A percentile compares a stretch with the other conserved stretches of the same genome.
Conservation (phyloP, 2,888 invertebrate species). For the Eurois occulta region DNA sequence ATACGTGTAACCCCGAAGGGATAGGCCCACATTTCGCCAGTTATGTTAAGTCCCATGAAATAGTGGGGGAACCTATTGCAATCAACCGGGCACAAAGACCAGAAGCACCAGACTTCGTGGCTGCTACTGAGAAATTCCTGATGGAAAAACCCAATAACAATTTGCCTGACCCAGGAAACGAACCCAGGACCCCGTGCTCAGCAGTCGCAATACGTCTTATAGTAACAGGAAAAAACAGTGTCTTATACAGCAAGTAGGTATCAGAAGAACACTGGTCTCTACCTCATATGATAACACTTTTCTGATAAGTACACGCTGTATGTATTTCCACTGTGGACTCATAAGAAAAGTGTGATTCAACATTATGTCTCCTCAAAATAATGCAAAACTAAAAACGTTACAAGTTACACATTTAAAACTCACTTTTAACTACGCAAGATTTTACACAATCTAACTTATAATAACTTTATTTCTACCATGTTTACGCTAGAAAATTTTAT, state of each 20-base stretch:
- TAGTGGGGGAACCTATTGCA: no score
- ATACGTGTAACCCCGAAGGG: no score
- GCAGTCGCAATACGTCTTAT: no score
- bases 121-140: no score
- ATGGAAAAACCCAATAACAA: no score
- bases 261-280: not conserved
- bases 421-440: constrained; percentile 5
- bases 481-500: constrained; percentile 27
- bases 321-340: not conserved
- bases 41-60: no score
- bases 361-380: not conserved
- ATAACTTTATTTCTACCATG: constrained; percentile 43
- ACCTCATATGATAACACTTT: not conserved
- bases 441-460: constrained; percentile 38
- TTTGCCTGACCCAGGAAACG: no score
- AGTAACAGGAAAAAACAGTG: not conserved
- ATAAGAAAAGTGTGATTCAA: not conserved
- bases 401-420: constrained; percentile 30
- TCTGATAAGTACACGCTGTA: no score
- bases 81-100: no score
- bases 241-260: not conserved
- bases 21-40: no score
- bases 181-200: no score
- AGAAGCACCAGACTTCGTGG: no score
- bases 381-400: constrained; percentile 5